Percentiles rank a stretch among this genome's conserved stretches.
Evolutionary conservation across 1,140 invertebrate species (phyloP).

Genomic region (Yoshiicerus persimilis): DNA sequence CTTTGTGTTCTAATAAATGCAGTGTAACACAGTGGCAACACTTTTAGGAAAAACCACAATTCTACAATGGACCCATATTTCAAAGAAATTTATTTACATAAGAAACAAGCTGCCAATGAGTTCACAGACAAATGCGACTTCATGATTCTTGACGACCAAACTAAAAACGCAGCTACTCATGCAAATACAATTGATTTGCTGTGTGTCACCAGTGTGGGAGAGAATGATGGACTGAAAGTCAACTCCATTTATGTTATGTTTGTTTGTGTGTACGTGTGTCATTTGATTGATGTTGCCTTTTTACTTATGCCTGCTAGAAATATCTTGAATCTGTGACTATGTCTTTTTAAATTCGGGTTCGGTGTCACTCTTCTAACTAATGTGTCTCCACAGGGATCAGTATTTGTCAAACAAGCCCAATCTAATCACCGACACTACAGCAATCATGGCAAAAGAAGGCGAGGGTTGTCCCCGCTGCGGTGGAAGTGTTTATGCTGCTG

Average conservation of each 20-base stretch:
- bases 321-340: not conserved
- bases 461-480: conserved; percentile 87
- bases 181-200: not conserved
- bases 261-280: not conserved
- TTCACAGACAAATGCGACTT: not conserved
- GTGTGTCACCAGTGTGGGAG: not conserved
- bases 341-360: not conserved
- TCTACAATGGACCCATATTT: too few relatives aligned
- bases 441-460: conserved; percentile 76
- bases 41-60: too few relatives aligned
- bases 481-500: conserved; percentile 85
- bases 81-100: not conserved
- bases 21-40: too few relatives aligned
- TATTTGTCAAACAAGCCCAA: conserved; percentile 49
- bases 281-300: not conserved
- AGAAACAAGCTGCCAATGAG: not conserved
- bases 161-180: not conserved
- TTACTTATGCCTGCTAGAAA: not conserved
- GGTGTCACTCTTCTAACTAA: not conserved
- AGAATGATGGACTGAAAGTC: not conserved
- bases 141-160: not conserved
- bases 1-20: too few relatives aligned
- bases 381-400: conserved; percentile 38
- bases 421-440: conserved; percentile 68
- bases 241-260: not conserved